These are phyloP conservation scores for Esox lucius DNA, from an alignment of 2,797 vertebrate species.

Conservation along the genomic window DNA sequence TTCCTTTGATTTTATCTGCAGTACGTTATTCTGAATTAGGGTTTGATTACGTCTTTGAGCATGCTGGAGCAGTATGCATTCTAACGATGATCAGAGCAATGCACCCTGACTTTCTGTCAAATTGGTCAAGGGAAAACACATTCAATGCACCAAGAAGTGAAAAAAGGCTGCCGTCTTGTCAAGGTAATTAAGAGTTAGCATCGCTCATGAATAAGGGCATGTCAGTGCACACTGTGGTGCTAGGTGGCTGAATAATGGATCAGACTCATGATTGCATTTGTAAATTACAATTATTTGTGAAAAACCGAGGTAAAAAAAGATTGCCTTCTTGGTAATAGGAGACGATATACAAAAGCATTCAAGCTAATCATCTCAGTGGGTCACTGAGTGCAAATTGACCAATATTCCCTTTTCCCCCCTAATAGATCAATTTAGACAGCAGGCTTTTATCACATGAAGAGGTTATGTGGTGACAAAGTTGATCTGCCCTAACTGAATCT, in stretches of 20 bases:
- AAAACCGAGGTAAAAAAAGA: constrained; percentile 41
- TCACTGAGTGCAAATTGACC: no score
- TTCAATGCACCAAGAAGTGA: constrained; percentile 7
- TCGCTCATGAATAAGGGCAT: constrained; percentile 72
- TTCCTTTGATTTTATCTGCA: constrained; percentile 40
- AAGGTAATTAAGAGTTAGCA: constrained; percentile 72
- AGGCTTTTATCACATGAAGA: not conserved
- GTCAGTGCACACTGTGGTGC: constrained; percentile 51
- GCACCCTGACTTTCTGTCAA: constrained; percentile 14
- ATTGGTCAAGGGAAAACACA: constrained; percentile 23
- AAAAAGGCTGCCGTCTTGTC: constrained; percentile 37
- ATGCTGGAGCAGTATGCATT: not conserved
- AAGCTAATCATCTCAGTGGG: constrained; percentile 2
- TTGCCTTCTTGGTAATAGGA: constrained; percentile 37
- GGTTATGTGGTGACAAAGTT: not conserved
- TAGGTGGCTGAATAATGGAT: constrained; percentile 72
- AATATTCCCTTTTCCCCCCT: no score
- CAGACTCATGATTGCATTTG: constrained; percentile 79
- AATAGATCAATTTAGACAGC: not conserved
- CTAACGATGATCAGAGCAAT: constrained; percentile 7
- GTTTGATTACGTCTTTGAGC: not conserved
- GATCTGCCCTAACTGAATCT: not conserved
- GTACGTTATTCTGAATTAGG: not conserved
- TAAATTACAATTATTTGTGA: constrained; percentile 72
- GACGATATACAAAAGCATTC: constrained; percentile 4